Percentiles rank a stretch among this genome's conserved stretches.
Evolutionary conservation across 64 coral and sea anemone species (phyloP).

Genomic region (Platygyra sinensis): DNA sequence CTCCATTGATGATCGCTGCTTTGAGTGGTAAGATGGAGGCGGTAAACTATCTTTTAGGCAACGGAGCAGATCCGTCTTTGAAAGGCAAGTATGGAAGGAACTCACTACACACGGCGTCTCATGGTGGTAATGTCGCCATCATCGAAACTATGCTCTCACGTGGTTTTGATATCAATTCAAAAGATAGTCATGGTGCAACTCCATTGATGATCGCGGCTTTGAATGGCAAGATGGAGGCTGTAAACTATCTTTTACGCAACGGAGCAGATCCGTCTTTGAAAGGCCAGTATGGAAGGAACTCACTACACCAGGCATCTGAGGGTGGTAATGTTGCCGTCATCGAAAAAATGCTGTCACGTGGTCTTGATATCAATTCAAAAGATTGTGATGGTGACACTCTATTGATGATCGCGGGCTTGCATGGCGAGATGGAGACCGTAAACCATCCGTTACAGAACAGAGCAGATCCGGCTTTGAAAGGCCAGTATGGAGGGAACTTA

Average conservation of each 20-base stretch:
- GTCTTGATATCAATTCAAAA: conserved; percentile 7
- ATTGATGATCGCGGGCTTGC: too few species aligned
- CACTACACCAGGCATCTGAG: neutral
- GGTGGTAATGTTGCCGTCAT: neutral
- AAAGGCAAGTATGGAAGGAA: neutral
- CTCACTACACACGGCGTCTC: neutral
- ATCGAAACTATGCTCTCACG: neutral
- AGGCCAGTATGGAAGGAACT: neutral
- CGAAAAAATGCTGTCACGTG: neutral
- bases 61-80: neutral
- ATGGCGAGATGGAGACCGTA: too few species aligned
- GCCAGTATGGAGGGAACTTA: too few species aligned
- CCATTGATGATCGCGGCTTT: too few species aligned
- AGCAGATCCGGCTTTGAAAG: too few species aligned
- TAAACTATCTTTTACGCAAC: too few species aligned
- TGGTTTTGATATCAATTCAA: too few species aligned
- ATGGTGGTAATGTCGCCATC: neutral
- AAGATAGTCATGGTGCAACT: too few species aligned
- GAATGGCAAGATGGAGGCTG: too few species aligned
- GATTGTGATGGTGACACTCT: neutral
- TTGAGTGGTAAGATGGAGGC: neutral
- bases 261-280: too few species aligned
- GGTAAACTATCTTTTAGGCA: neutral
- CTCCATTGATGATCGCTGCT: neutral
- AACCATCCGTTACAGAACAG: too few species aligned